Conservation (phyloP, 2,113 vertebrate species). For the Urocitellus parryii region DNA sequence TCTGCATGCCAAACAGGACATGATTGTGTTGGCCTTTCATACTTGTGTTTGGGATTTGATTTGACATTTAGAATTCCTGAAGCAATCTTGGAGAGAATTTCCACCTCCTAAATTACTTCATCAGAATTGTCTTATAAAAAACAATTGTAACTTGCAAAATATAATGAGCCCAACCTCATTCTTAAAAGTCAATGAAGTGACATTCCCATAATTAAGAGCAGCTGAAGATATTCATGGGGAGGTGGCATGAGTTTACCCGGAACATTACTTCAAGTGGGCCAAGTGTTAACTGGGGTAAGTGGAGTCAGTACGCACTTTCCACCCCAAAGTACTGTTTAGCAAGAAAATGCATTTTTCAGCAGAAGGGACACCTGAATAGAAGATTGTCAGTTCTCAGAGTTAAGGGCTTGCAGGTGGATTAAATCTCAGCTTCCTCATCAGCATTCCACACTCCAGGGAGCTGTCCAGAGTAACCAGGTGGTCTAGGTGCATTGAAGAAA, state of each 20-base stretch:
- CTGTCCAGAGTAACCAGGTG: conserved; percentile 60
- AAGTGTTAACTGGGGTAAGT: neutral
- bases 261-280: conserved; percentile 31
- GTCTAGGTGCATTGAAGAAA: neutral
- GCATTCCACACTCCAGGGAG: neutral
- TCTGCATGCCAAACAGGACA: neutral
- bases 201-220: conserved; percentile 46
- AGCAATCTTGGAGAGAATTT: neutral
- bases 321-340: neutral
- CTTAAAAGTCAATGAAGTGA: conserved; percentile 53
- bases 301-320: neutral
- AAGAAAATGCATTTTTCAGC: conserved; percentile 43
- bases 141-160: neutral
- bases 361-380: neutral
- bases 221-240: conserved; percentile 3
- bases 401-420: neutral
- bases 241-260: neutral
- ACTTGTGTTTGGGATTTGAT: conserved; percentile 54
- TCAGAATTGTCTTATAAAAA: conserved; percentile 9
- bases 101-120: neutral
- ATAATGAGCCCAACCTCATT: neutral
- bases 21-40: neutral
- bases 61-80: conserved; percentile 65
- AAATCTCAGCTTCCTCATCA: conserved; percentile 27
- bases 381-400: conserved; percentile 21